phyloP scores from a whole-genome alignment of 1,140 invertebrate genomes.

The Stegodyphus mimosarum region DNA sequence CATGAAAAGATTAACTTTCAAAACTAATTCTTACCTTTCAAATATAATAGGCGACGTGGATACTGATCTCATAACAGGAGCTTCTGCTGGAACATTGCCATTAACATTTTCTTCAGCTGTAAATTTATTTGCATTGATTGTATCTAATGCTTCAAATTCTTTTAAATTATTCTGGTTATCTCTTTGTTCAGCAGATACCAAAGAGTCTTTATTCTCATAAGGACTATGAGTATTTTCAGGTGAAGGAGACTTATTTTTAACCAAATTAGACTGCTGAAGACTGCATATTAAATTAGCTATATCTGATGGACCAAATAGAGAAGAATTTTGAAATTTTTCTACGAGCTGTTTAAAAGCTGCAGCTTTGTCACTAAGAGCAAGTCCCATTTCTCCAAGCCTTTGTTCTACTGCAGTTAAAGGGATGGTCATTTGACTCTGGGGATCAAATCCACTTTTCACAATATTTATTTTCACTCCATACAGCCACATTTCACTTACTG shows the following conservation, averaged over 20 bases:
- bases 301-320: not conserved
- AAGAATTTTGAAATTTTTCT: conserved; percentile 27
- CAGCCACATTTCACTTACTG: conserved; percentile 53
- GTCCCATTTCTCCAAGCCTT: conserved; percentile 37
- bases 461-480: conserved; percentile 52
- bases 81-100: not conserved
- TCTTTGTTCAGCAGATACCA: conserved; percentile 2
- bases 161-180: conserved; percentile 35
- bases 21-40: conserved; percentile 22
- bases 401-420: conserved; percentile 26
- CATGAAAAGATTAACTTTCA: not conserved
- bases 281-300: conserved; percentile 10
- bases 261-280: conserved; percentile 15
- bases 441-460: not conserved
- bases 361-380: conserved; percentile 43
- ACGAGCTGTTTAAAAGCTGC: conserved; percentile 48
- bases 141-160: not conserved
- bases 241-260: conserved; percentile 41
- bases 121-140: no score
- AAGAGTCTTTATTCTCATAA: not conserved
- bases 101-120: not conserved
- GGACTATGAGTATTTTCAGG: conserved; percentile 15
- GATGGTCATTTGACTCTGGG: conserved; percentile 7
- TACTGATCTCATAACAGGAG: not conserved
- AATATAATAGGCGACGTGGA: conserved; percentile 23